These are phyloP conservation scores for Drosophila subquinaria DNA, from an alignment of 2,888 invertebrate genomes.

Conservation along the genomic window DNA sequence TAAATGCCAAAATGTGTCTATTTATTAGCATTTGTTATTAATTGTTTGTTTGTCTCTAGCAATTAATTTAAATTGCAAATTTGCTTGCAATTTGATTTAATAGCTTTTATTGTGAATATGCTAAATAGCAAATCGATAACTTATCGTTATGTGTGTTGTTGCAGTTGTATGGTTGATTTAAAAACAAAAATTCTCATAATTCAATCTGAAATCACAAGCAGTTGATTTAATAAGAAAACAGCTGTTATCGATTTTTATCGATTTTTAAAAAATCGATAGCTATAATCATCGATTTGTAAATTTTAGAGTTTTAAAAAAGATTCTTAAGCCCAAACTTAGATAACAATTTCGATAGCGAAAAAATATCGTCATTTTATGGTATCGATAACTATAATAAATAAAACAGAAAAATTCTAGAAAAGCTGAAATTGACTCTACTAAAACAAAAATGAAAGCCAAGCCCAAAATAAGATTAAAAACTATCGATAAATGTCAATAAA, in stretches of 20 bases:
- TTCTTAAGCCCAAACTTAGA: too few species aligned
- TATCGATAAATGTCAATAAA: too few species aligned
- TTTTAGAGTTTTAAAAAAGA: too few species aligned
- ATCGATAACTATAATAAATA: too few species aligned
- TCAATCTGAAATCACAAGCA: too few species aligned
- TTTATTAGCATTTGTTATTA: slow-evolving; percentile 63
- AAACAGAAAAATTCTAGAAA: too few species aligned
- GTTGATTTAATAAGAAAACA: background rate
- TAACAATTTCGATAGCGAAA: too few species aligned
- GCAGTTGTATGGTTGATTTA: background rate
- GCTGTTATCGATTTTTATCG: background rate
- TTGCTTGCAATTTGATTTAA: slow-evolving; percentile 27
- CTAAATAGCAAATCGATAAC: slow-evolving; percentile 11
- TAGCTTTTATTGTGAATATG: slow-evolving; percentile 24
- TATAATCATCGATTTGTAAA: background rate
- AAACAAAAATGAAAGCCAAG: too few species aligned
- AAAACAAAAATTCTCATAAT: slow-evolving; percentile 1
- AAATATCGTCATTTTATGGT: too few species aligned
- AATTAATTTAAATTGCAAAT: slow-evolving; percentile 77
- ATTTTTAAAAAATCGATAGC: background rate
- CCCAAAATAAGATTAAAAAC: too few species aligned
- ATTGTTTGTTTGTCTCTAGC: slow-evolving; percentile 54
- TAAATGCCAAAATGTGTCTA: slow-evolving; percentile 72
- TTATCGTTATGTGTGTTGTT: slow-evolving; percentile 7
- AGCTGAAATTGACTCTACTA: too few species aligned